phyloP scores from a whole-genome alignment of 92 coral and sea anemone species.

The Porites rus region DNA sequence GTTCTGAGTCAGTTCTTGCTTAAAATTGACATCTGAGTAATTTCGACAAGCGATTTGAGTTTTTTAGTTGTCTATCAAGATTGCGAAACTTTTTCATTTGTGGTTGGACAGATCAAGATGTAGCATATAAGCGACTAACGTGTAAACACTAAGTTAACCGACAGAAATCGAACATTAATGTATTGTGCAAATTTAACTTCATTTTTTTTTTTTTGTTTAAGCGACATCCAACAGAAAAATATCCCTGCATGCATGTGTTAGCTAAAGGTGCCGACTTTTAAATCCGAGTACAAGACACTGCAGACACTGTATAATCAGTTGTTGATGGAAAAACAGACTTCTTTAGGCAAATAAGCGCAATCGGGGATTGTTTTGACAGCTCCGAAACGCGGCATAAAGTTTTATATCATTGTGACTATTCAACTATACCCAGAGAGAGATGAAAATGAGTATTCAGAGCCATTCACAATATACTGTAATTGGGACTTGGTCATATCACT shows the following conservation, averaged over 20 bases:
- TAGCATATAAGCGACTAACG: background rate
- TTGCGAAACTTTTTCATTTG: background rate
- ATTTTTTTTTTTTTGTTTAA: background rate
- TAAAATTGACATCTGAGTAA: background rate
- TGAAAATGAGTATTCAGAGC: too few species aligned
- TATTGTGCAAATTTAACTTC: background rate
- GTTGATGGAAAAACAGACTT: conserved; percentile 31
- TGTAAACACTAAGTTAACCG: conserved; percentile 23
- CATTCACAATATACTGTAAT: too few species aligned
- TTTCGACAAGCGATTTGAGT: background rate
- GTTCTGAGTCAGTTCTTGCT: background rate
- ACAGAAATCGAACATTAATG: background rate
- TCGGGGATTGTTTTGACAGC: conserved; percentile 34
- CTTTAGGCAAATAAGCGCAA: conserved; percentile 37
- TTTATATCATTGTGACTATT: background rate
- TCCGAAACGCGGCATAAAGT: background rate
- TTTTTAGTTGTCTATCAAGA: background rate
- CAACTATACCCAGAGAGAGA: too few species aligned
- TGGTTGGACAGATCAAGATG: background rate
- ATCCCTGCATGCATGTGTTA: background rate
- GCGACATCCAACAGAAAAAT: background rate
- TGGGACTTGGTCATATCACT: background rate
- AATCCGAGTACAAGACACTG: background rate
- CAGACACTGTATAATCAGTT: conserved; percentile 35
- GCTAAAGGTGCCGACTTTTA: conserved; percentile 12